phyloP scores from a whole-genome alignment of 2,888 invertebrate genomes.

The Tuberolachnus salignus region DNA sequence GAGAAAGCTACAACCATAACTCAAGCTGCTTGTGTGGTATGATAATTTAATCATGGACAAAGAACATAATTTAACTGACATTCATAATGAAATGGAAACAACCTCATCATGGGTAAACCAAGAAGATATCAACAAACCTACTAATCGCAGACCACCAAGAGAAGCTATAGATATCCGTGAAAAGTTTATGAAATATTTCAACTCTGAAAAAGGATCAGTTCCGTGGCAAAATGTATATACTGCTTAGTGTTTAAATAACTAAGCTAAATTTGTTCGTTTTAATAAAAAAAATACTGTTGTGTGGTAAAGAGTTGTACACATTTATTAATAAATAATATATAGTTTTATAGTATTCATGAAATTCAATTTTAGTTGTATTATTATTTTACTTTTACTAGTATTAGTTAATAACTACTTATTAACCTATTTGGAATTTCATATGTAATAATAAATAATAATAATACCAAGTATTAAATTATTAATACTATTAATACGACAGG shows the following conservation, averaged over 20 bases:
- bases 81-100: slow-evolving; percentile 32
- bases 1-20: slow-evolving; percentile 18
- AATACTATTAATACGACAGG: no score
- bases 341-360: neutral
- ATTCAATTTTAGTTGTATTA: neutral
- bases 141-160: slow-evolving; percentile 3
- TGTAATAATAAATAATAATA: no score
- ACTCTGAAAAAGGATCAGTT: slow-evolving; percentile 29
- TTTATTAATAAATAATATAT: neutral
- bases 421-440: no score
- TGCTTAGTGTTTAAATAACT: slow-evolving; percentile 18
- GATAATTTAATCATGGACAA: slow-evolving; percentile 20
- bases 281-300: slow-evolving; percentile 7
- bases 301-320: neutral
- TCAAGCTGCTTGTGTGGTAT: slow-evolving; percentile 16
- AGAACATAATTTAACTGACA: slow-evolving; percentile 26
- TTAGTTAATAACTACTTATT: no score
- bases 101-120: slow-evolving; percentile 9
- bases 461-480: no score
- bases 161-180: slow-evolving; percentile 4
- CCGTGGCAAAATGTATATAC: slow-evolving; percentile 24
- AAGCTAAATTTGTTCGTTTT: slow-evolving; percentile 7
- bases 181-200: slow-evolving; percentile 13
- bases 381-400: no score
- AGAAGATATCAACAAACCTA: slow-evolving; percentile 3